Evolutionary conservation across 1,140 invertebrate genomes (phyloP).

Genomic region (Megathymus violae): DNA sequence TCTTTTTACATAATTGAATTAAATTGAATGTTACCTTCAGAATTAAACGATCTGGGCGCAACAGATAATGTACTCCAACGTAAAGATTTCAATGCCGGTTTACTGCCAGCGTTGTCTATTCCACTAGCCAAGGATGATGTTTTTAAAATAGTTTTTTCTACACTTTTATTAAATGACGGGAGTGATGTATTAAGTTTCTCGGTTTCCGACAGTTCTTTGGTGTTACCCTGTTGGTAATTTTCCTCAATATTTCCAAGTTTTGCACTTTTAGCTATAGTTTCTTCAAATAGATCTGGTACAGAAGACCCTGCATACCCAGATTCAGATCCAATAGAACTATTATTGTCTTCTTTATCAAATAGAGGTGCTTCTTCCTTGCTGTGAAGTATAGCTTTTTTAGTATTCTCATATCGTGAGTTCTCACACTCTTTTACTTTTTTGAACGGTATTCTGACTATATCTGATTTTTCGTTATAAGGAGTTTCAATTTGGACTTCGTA

Average conservation of each 20-base stretch:
- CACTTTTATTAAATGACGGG: slow-evolving; percentile 40
- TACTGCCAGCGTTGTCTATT: slow-evolving; percentile 34
- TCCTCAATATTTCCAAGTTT: slow-evolving; percentile 16
- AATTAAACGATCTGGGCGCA: slow-evolving; percentile 39
- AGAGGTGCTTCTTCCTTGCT: slow-evolving; percentile 37
- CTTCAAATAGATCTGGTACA: slow-evolving; percentile 50
- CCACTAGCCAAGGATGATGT: slow-evolving; percentile 41
- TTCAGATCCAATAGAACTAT: slow-evolving; percentile 62
- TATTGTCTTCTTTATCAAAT: slow-evolving; percentile 54
- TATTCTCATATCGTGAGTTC: slow-evolving; percentile 27
- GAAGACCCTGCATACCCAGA: slow-evolving; percentile 66
- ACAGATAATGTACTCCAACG: slow-evolving; percentile 62
- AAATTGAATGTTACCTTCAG: slow-evolving; percentile 60
- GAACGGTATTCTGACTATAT: slow-evolving; percentile 8
- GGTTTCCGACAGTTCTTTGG: slow-evolving; percentile 12
- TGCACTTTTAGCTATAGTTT: slow-evolving; percentile 11
- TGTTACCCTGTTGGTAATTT: slow-evolving; percentile 19
- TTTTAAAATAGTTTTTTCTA: slow-evolving; percentile 45
- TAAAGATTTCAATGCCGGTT: slow-evolving; percentile 46
- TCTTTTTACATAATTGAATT: too few species aligned
- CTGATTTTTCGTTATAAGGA: slow-evolving; percentile 41
- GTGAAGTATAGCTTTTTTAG: slow-evolving; percentile 38
- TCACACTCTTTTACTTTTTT: slow-evolving; percentile 27
- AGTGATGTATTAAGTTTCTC: slow-evolving; percentile 48
- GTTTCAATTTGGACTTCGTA: slow-evolving; percentile 56